A percentile compares a stretch with the other conserved stretches of the same genome.
These are phyloP conservation scores for Cryptus viduatorius DNA, from an alignment of 2,888 invertebrate species.

Conservation along the genomic window DNA sequence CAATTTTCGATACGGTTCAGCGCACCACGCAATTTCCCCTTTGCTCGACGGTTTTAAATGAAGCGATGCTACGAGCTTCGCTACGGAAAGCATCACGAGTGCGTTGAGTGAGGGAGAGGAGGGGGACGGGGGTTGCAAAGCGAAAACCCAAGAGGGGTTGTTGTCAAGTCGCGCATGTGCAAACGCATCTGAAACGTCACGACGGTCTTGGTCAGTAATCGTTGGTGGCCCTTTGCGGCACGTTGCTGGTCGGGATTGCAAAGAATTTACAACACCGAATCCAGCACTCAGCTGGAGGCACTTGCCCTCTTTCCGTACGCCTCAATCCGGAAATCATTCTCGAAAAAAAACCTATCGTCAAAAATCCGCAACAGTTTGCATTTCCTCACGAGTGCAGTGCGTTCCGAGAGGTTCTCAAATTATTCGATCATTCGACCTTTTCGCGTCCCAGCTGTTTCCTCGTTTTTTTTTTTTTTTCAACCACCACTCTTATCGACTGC, in stretches of 20 bases:
- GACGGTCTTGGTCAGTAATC: conserved; percentile 69
- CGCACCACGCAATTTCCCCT: conserved; percentile 30
- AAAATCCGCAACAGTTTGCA: neutral
- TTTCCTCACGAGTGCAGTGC: neutral
- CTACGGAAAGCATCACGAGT: conserved; percentile 3
- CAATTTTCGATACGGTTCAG: conserved; percentile 29
- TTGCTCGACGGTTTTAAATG: neutral
- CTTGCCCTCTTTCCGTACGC: neutral
- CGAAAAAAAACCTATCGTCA: neutral
- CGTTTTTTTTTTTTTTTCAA: conserved; percentile 30
- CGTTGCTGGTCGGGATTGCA: conserved; percentile 47
- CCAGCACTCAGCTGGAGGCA: conserved; percentile 5
- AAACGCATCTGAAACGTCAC: conserved; percentile 67
- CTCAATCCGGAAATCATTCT: neutral
- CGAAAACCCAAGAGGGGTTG: conserved; percentile 59
- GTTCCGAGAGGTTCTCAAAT: neutral
- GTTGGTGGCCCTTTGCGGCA: conserved; percentile 65
- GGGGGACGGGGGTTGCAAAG: conserved; percentile 31
- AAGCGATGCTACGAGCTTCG: conserved; percentile 10
- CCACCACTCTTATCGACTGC: conserved; percentile 32
- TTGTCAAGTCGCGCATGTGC: conserved; percentile 66
- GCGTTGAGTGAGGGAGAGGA: neutral
- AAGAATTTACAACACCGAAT: conserved; percentile 23
- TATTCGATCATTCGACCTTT: conserved; percentile 32
- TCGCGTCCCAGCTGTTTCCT: conserved; percentile 69